A percentile compares a stretch with the other conserved stretches of the same genome.
Conservation (phyloP, 1,140 invertebrate species). For the Drosophila chauvacae region DNA sequence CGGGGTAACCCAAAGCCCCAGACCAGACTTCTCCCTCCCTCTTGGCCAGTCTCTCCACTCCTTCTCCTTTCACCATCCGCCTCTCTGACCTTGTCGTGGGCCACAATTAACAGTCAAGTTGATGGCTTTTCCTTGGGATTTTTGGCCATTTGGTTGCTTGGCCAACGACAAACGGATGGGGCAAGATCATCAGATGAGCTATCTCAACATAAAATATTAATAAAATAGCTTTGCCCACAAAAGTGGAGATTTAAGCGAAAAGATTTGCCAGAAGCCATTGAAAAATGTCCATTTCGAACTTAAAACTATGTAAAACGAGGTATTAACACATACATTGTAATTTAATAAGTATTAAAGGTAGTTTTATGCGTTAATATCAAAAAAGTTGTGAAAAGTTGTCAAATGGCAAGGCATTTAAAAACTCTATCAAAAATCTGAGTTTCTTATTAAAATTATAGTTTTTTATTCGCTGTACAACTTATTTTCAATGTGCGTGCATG, state of each 20-base stretch:
- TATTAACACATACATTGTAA: background rate
- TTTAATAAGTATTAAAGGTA: too few species aligned
- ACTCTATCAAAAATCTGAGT: background rate
- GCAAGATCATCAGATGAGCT: conserved; percentile 46
- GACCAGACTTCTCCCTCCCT: conserved; percentile 22
- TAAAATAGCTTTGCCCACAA: conserved; percentile 42
- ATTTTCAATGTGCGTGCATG: conserved; percentile 15
- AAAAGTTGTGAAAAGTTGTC: too few species aligned
- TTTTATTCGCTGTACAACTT: conserved; percentile 10
- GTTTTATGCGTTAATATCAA: background rate
- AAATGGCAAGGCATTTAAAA: background rate
- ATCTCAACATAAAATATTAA: conserved; percentile 48
- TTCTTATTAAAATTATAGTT: background rate
- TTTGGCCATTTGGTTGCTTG: conserved; percentile 7
- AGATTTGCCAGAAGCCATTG: background rate
- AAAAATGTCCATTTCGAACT: background rate
- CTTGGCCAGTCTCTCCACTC: background rate
- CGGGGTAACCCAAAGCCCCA: conserved; percentile 48
- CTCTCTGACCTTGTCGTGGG: conserved; percentile 60
- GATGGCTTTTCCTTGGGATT: conserved; percentile 28
- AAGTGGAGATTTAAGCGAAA: background rate
- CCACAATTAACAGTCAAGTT: conserved; percentile 54
- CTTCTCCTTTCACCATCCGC: conserved; percentile 27
- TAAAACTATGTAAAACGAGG: background rate
- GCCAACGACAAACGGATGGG: conserved; percentile 11